phyloP scores from a whole-genome alignment of 37 sponge, comb jelly and placozoan species.

The Crambe crambe region DNA sequence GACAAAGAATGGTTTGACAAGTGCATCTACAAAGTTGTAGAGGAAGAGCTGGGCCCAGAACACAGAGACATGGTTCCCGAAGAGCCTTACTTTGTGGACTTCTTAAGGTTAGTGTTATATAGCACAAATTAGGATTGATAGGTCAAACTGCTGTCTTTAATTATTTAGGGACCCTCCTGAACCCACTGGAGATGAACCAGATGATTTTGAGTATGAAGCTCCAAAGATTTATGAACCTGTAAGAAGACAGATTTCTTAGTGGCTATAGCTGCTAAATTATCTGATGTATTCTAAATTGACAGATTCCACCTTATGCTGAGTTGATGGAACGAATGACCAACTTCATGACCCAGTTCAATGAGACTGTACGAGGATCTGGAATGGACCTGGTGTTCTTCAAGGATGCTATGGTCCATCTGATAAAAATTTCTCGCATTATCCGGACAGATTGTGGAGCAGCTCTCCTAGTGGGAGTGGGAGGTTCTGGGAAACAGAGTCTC shows the following conservation, averaged over 20 bases:
- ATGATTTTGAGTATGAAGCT: constrained; percentile 93
- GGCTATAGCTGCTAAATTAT: neutral
- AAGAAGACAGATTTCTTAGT: too few relatives aligned
- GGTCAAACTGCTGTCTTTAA: too few relatives aligned
- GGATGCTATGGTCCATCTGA: constrained; percentile 98
- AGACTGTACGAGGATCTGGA: constrained; percentile 95
- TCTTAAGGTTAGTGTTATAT: constrained; percentile 79
- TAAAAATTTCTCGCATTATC: constrained; percentile 96
- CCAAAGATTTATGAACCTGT: constrained; percentile 98
- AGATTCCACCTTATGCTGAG: constrained; percentile 78
- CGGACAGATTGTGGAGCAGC: constrained; percentile 96
- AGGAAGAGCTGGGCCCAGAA: constrained; percentile 72
- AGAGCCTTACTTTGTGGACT: constrained; percentile 98
- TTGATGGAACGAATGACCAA: constrained; percentile 76
- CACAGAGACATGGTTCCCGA: constrained; percentile 44
- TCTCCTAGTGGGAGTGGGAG: constrained; percentile 98
- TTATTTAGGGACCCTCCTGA: constrained; percentile 93
- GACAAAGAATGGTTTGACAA: constrained; percentile 95
- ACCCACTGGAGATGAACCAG: constrained; percentile 98
- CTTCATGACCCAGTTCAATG: constrained; percentile 93
- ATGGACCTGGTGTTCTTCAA: constrained; percentile 99
- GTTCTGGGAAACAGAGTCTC: constrained; percentile 98
- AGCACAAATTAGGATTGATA: neutral
- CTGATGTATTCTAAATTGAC: neutral
- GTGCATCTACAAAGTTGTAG: constrained; percentile 34